A percentile compares a stretch with the other conserved stretches of the same genome.
phyloP scores from a whole-genome alignment of 2,113 vertebrate genomes.

The Anas platyrhynchos region DNA sequence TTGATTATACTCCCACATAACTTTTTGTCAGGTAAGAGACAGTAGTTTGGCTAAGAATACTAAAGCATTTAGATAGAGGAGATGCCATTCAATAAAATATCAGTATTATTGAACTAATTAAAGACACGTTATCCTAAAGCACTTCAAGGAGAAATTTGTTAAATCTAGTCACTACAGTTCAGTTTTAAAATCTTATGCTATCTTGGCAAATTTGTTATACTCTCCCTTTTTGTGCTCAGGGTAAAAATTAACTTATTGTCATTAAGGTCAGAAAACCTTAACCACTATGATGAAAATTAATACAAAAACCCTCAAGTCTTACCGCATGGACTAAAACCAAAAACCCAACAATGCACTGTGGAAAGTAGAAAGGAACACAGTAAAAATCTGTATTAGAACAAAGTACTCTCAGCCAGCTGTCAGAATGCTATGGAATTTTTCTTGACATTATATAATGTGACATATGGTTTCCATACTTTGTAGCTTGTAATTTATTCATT shows the following conservation, averaged over 20 bases:
- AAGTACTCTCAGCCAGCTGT: neutral
- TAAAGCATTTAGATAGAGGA: neutral
- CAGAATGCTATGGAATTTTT: neutral
- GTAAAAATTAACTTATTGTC: neutral
- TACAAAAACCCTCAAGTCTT: neutral
- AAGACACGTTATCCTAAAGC: neutral
- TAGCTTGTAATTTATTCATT: slow-evolving; percentile 8
- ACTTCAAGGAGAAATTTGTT: neutral
- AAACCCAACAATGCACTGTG: neutral
- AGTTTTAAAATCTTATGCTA: neutral
- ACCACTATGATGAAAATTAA: neutral
- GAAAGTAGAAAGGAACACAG: neutral
- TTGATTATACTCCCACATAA: neutral
- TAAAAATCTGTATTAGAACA: neutral
- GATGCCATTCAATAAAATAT: neutral
- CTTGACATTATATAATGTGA: neutral
- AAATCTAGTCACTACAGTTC: neutral
- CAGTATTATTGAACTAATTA: neutral
- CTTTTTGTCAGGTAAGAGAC: neutral
- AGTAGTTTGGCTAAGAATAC: neutral
- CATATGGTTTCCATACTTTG: slow-evolving; percentile 24
- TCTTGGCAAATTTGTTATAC: neutral
- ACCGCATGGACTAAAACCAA: neutral
- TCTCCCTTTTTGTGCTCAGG: neutral
- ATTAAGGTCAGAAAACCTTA: neutral